Conservation (phyloP, 35 echinoderm and acorn worm species). For the Heliocidaris erythrogramma region DNA sequence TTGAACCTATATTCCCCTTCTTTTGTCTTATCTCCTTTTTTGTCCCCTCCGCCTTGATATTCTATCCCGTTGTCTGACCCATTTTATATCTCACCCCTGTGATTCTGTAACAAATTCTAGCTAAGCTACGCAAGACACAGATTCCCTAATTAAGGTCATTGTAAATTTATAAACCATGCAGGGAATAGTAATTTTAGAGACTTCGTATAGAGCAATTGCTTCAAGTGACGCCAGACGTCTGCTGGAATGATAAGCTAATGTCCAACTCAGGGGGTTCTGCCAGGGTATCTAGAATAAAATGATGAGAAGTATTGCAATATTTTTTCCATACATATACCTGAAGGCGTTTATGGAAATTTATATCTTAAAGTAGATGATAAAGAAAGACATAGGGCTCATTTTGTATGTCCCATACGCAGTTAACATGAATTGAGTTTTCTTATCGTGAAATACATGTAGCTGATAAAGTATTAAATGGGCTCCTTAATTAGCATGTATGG, state of each 20-base stretch:
- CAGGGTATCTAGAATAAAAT: neutral
- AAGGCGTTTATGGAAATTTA: neutral
- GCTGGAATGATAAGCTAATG: neutral
- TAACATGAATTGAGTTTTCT: neutral
- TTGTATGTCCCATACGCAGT: neutral
- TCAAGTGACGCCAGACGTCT: neutral
- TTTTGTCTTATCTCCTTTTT: neutral
- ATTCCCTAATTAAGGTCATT: constrained; percentile 11
- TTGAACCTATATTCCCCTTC: neutral
- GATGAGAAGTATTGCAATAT: neutral
- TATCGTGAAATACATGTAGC: too few relatives aligned
- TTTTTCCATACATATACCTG: neutral
- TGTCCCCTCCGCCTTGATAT: neutral
- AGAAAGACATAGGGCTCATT: neutral
- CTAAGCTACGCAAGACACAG: neutral
- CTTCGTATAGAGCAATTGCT: neutral
- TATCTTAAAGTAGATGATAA: neutral
- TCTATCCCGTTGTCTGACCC: neutral
- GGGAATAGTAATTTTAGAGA: neutral
- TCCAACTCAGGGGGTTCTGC: neutral
- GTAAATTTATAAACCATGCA: neutral
- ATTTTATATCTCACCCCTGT: neutral
- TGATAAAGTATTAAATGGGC: too few relatives aligned
- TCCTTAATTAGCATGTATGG: too few relatives aligned
- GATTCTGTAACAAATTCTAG: neutral